A percentile compares a stretch with the other conserved stretches of the same genome.
Evolutionary conservation across 2,888 invertebrate species (phyloP).

Genomic region (Pristionchus exspectatus): DNA sequence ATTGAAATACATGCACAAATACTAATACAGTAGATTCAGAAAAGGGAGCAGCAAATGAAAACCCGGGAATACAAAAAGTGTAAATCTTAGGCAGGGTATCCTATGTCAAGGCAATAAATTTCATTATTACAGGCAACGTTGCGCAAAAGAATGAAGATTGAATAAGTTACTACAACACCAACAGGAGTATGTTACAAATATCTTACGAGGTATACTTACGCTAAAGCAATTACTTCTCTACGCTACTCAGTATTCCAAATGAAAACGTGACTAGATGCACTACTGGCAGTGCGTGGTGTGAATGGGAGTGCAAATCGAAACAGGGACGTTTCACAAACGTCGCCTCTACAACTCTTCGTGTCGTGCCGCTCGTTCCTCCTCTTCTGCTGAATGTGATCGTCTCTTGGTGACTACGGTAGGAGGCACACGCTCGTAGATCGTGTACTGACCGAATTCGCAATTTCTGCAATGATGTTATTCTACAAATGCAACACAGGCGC

Average conservation of each 20-base stretch:
- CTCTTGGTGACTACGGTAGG: slow-evolving; percentile 48
- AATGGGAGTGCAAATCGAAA: background rate
- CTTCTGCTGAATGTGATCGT: background rate
- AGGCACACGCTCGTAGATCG: slow-evolving; percentile 59
- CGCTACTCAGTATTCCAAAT: background rate
- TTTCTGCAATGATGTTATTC: slow-evolving; percentile 34
- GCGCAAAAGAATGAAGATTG: background rate
- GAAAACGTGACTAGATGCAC: slow-evolving; percentile 7
- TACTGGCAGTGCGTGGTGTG: background rate
- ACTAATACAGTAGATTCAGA: background rate
- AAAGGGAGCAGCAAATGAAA: background rate
- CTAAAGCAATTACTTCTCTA: slow-evolving; percentile 28
- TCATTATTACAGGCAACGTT: slow-evolving; percentile 37
- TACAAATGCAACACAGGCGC: too few species aligned
- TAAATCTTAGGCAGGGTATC: slow-evolving; percentile 25
- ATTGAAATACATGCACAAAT: slow-evolving; percentile 14
- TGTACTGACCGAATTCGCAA: slow-evolving; percentile 61
- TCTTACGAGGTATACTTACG: slow-evolving; percentile 6
- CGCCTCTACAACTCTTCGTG: slow-evolving; percentile 33
- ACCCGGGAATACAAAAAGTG: slow-evolving; percentile 14
- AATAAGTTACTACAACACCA: slow-evolving; percentile 40
- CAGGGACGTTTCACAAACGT: background rate
- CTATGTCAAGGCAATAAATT: slow-evolving; percentile 24
- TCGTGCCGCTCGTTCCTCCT: background rate
- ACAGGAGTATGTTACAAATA: background rate